phyloP scores from a whole-genome alignment of 2,888 invertebrate genomes.

The Cantharis rustica region DNA sequence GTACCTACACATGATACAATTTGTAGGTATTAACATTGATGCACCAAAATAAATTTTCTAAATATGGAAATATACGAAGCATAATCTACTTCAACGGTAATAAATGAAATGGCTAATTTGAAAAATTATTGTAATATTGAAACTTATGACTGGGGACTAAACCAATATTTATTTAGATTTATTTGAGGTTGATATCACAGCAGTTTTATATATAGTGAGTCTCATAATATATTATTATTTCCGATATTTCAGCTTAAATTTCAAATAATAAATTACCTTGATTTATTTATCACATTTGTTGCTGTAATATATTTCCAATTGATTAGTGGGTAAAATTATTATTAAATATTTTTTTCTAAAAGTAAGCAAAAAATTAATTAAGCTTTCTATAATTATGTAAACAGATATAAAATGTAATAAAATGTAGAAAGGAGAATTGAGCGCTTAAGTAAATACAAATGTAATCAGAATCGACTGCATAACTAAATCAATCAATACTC shows the following conservation, averaged over 20 bases:
- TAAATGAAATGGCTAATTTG: neutral
- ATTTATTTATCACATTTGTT: neutral
- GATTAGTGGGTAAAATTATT: neutral
- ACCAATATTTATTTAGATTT: conserved; percentile 14
- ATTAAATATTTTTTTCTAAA: neutral
- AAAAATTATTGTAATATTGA: conserved; percentile 1
- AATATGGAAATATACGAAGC: neutral
- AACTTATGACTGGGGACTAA: neutral
- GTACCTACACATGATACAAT: neutral
- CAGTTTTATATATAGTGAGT: neutral
- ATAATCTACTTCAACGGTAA: neutral
- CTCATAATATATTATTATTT: neutral
- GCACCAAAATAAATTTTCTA: neutral
- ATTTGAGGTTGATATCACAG: conserved; percentile 14
- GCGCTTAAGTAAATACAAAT: conserved; percentile 35
- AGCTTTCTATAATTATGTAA: conserved; percentile 26
- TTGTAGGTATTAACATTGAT: neutral
- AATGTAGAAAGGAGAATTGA: conserved; percentile 31
- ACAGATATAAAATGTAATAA: conserved; percentile 24
- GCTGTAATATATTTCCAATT: neutral
- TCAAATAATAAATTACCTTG: neutral
- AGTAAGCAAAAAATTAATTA: conserved; percentile 13
- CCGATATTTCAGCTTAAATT: neutral
- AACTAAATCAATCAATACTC: conserved; percentile 48
- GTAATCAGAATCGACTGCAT: conserved; percentile 39